These are phyloP conservation scores for Drosophila falleni DNA, from an alignment of 2,888 invertebrate species.

Conservation along the genomic window DNA sequence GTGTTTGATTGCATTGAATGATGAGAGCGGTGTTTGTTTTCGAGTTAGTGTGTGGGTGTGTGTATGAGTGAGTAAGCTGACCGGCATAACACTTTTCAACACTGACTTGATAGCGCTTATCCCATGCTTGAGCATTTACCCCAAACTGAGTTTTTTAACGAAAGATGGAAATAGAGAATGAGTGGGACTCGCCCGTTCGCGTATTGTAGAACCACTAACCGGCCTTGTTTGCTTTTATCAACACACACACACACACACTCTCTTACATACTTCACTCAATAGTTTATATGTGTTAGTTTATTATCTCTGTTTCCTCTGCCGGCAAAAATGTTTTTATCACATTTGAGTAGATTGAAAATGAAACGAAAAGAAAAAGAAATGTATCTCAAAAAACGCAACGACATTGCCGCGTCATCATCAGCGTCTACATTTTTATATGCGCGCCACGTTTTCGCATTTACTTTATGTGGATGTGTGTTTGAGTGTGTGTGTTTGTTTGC, in stretches of 20 bases:
- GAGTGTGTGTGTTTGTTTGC: slow-evolving; percentile 17
- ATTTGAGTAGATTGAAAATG: slow-evolving; percentile 43
- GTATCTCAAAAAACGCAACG: slow-evolving; percentile 55
- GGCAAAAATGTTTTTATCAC: slow-evolving; percentile 61
- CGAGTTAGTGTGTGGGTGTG: neutral
- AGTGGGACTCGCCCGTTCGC: slow-evolving; percentile 15
- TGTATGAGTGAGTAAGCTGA: slow-evolving; percentile 13
- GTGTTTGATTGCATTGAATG: slow-evolving; percentile 47
- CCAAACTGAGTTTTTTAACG: slow-evolving; percentile 21
- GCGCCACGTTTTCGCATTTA: slow-evolving; percentile 73
- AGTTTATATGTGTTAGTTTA: slow-evolving; percentile 46
- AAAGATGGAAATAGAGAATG: slow-evolving; percentile 9
- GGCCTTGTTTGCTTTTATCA: slow-evolving; percentile 65
- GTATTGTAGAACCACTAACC: slow-evolving; percentile 27
- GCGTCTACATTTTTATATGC: slow-evolving; percentile 58
- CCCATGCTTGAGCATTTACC: slow-evolving; percentile 19
- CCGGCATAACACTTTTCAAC: slow-evolving; percentile 46
- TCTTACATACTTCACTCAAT: slow-evolving; percentile 44
- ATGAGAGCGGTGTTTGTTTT: slow-evolving; percentile 17
- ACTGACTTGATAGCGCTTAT: slow-evolving; percentile 44
- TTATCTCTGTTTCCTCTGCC: slow-evolving; percentile 62
- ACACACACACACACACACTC: slow-evolving; percentile 25
- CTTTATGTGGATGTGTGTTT: slow-evolving; percentile 28
- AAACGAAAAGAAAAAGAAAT: slow-evolving; percentile 49
- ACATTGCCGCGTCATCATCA: slow-evolving; percentile 73